Base-by-base conservation (phyloP, 2,888 invertebrate species). In the Cetonia aurata region DNA sequence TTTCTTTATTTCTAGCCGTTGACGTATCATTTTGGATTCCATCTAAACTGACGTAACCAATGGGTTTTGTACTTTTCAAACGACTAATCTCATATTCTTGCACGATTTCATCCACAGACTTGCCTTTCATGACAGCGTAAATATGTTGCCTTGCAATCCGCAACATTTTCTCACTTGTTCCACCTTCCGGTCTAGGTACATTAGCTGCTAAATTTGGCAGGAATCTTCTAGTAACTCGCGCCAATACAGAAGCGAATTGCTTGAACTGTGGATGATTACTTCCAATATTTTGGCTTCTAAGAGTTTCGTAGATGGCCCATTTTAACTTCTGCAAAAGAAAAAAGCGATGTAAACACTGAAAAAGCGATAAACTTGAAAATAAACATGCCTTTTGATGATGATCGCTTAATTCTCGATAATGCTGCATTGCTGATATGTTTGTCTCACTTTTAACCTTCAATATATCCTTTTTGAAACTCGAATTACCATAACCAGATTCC, bases 231-330 rank as follows among this genome's bases (percentile, higher is more conserved):
- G 92, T 91, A 41, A 92, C 88, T 2, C 90, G 87, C 1, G 92
- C 92, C 68, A 94, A 83, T 1, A 87, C 85, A 0, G 91, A 87
- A 2, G 93, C 93, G 80, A 90, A 91, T 72, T 90, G 87, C 69
- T 92, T 90, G 84, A 93, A 94, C 50, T 90, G 88, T 0, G 90
- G 87, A 76, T 94, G 92, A 0, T 86, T 87, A 85, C 90, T 88
- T 0, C 88, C 88, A 79, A 93, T 90, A 48, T 93, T 92, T 81
- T 91, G 91, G 31, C 87, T 86, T 52, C 92, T 89, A 15, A 94
- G 84, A 0, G 94, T 92, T 79, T 93, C 91, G 1, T 93, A 91
- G 3, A 94, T 93, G 0, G 94, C 93, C 93, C 93, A 94, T 15
- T 93, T 84, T 31, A 94, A 85, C 87, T 94, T 94, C 93, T 92